Base-by-base conservation (phyloP, 2,797 vertebrate species). In the Malurus splendens region DNA sequence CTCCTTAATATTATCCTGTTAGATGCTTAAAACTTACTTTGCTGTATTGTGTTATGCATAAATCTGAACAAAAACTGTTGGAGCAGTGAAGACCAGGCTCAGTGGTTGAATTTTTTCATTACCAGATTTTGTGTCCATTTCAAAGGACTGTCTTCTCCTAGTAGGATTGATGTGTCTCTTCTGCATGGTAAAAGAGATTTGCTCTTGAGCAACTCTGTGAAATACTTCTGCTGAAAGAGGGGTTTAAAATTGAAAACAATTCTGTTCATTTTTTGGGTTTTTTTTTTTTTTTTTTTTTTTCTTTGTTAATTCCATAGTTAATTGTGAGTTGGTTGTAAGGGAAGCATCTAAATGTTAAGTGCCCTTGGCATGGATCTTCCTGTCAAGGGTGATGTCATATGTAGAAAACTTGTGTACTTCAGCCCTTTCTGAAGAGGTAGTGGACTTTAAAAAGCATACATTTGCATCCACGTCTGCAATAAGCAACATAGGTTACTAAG, bases 1-100 rank as follows among this genome's bases (percentile, higher is more conserved):
- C 74, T 95, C 18, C 94, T 92, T 93, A 91, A 92, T 93, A 62
- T 86, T 94, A 87, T 54, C 38, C 66, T 94, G 66, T 92, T 95
- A 83, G 87, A 75, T 95, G 76, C 94, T 95, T 86, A 92, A 87
- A 94, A 57, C 41, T 86, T 93, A 67, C 32, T 82, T 95, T 90
- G 41, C 66, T 92, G 47, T 87, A 79, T 61, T 91, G 48, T 66
- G 36, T 70, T 81, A 94, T 90, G 68, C 89, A 90, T 81, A 92
- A 83, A 73, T 88, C 61, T 70, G 71, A 91, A 84, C 47, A 87
- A 90, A 88, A 80, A 7, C 61, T 94, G 71, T 71, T 86, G 91
- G 77, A 94, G 88, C 76, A 67, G 79, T 12, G 9, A 86, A 93
- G 87, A 95, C 76, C 70, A 87, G 57, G 65, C 45, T 84, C 56